Percentiles rank a stretch among this genome's conserved stretches.
Evolutionary conservation across 1,140 invertebrate genomes (phyloP).

Genomic region (Polypedilum pembai): DNA sequence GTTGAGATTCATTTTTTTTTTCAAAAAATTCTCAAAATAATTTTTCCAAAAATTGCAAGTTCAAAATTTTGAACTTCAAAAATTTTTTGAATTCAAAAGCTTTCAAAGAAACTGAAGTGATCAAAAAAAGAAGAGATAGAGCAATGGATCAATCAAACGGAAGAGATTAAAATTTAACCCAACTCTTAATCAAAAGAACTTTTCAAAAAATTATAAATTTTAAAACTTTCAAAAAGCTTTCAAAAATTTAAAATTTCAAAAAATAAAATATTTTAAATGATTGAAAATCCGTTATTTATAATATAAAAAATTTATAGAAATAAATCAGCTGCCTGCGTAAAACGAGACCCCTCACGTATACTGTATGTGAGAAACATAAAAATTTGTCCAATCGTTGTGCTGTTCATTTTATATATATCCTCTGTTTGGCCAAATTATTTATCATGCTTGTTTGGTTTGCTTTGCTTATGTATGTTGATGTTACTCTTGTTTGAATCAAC

Average conservation of each 20-base stretch:
- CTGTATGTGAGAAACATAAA: background rate
- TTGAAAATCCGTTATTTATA: background rate
- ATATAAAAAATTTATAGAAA: background rate
- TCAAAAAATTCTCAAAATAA: no score
- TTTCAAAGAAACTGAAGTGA: no score
- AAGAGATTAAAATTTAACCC: no score
- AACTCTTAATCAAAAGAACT: no score
- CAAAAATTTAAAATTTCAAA: background rate
- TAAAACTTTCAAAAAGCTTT: no score
- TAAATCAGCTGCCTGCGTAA: background rate
- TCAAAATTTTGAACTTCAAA: no score
- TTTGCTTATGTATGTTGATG: background rate
- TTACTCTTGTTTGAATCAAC: background rate
- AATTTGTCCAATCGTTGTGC: conserved; percentile 22
- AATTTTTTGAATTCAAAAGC: no score
- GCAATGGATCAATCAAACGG: no score
- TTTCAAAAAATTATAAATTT: no score
- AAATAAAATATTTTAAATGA: background rate
- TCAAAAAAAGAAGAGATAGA: no score
- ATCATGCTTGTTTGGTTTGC: background rate
- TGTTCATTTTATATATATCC: background rate
- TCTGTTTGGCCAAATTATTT: background rate
- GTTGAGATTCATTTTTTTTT: no score
- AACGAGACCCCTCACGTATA: background rate
- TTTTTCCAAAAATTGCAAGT: no score